Base-by-base conservation (phyloP, 2,113 vertebrate species). In the Cynopterus brachyotis region DNA sequence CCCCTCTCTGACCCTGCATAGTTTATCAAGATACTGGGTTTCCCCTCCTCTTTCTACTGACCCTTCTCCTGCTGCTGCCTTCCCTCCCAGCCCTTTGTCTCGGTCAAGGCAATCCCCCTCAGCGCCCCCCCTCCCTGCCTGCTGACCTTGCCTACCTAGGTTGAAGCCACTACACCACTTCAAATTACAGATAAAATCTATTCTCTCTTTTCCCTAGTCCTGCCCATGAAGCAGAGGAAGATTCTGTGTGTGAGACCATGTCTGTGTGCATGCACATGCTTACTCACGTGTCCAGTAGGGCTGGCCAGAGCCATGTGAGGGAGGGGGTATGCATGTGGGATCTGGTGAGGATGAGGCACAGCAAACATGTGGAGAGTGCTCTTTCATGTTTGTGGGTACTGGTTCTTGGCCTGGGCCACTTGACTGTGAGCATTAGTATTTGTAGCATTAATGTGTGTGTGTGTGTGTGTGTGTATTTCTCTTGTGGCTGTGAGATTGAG, bases 11-110 rank as follows among this genome's bases (percentile, higher is more conserved):
- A 95, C 97, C 94, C 97, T 32, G 50, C 98, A 86, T 64, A 81
- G 97, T 97, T 98, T 98, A 98, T 98, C 98, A 9, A 97, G 96
- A 98, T 97, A 93, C 0, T 59, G 0, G 97, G 95, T 97, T 95
- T 96, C 92, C 97, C 96, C 97, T 97, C 93, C 95, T 96, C 96
- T 50, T 55, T 62, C 32, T 95, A 92, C 35, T 55, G 55, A 16
- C 17, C 50, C 22, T 96, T 78, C 92, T 37, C 19, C 42, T 72
- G 84, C 37, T 20, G 45, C 59, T 47, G 4, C 78, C 30, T 19
- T 91, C 78, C 96, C 93, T 92, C 40, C 22, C 17, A 10, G 73
- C 47, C 16, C 83, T 93, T 95, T 81, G 47, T 97, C 95, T 89
- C 76, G 64, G 85, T n/a, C 84, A 1, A 92, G 92, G 90, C 72